These are phyloP conservation scores for Alligator sinensis DNA, from an alignment of 2,113 vertebrate species.

Conservation along the genomic window DNA sequence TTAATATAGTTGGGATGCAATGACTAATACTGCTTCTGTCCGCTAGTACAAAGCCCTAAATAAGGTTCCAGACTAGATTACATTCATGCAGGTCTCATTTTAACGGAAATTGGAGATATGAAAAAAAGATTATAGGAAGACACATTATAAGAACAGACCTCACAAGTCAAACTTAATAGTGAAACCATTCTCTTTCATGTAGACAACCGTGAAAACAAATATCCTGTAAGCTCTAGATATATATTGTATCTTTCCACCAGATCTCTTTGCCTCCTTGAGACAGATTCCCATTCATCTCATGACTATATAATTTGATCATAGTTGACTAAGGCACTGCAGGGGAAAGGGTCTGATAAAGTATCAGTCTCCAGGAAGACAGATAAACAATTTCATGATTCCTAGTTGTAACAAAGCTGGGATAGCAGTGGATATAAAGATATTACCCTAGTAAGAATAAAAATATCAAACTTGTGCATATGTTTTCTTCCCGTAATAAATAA, in stretches of 20 bases:
- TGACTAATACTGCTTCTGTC: conserved; percentile 68
- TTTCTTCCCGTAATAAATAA: conserved; percentile 38
- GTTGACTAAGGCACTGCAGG: conserved; percentile 88
- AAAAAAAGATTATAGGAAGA: conserved; percentile 83
- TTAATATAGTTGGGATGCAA: conserved; percentile 68
- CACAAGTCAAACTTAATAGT: conserved; percentile 81
- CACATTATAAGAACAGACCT: conserved; percentile 80
- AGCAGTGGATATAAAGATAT: conserved; percentile 60
- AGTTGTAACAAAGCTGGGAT: conserved; percentile 53
- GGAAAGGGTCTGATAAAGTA: conserved; percentile 87
- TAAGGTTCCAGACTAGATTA: conserved; percentile 85
- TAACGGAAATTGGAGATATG: conserved; percentile 92
- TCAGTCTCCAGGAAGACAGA: conserved; percentile 80
- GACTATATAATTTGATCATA: conserved; percentile 93
- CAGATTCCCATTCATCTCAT: conserved; percentile 92
- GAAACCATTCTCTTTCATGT: conserved; percentile 84
- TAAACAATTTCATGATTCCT: conserved; percentile 75
- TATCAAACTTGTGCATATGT: conserved; percentile 39
- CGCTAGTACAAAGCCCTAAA: conserved; percentile 63
- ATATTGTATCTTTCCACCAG: conserved; percentile 86
- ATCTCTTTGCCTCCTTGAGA: conserved; percentile 90
- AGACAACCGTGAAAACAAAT: conserved; percentile 93
- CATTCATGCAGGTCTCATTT: conserved; percentile 84
- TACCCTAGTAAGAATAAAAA: conserved; percentile 23
- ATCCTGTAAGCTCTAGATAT: conserved; percentile 91